Percentiles rank a stretch among this genome's conserved stretches.
Conservation (phyloP, 2,113 vertebrate genomes). For the Prinia subflava region DNA sequence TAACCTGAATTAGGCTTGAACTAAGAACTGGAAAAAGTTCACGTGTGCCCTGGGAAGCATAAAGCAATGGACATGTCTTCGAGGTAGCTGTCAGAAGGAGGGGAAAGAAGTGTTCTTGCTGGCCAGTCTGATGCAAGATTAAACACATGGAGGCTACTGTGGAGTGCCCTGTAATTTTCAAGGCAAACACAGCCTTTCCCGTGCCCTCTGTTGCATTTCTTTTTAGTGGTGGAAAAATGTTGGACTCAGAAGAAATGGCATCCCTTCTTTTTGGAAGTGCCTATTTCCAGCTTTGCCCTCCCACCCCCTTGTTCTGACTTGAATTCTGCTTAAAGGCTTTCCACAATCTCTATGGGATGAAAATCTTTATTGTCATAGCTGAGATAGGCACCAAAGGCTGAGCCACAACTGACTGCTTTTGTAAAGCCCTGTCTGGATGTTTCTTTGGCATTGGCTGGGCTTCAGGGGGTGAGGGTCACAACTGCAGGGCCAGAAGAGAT, state of each 20-base stretch:
- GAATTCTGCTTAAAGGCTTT: background rate
- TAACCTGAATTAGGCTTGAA: background rate
- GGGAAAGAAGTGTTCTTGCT: background rate
- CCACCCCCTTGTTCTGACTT: background rate
- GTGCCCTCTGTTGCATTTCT: background rate
- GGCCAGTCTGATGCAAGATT: background rate
- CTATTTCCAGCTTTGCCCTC: background rate
- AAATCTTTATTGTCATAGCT: background rate
- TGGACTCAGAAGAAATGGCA: background rate
- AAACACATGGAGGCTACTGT: background rate
- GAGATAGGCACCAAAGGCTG: background rate
- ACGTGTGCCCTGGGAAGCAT: background rate
- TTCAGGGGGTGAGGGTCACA: background rate
- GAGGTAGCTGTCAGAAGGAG: background rate
- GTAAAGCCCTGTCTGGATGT: background rate
- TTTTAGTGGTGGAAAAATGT: background rate
- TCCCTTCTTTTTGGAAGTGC: background rate
- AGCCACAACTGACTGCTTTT: background rate
- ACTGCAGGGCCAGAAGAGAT: background rate
- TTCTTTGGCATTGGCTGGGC: background rate
- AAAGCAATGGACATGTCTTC: background rate
- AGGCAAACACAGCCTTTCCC: background rate
- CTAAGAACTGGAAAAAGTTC: background rate
- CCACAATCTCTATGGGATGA: background rate
- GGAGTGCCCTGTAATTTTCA: constrained; percentile 28